Percentiles rank a stretch among this genome's conserved stretches.
Conservation (phyloP, 2,113 vertebrate genomes). For the Mesoclemmys tuberculata region DNA sequence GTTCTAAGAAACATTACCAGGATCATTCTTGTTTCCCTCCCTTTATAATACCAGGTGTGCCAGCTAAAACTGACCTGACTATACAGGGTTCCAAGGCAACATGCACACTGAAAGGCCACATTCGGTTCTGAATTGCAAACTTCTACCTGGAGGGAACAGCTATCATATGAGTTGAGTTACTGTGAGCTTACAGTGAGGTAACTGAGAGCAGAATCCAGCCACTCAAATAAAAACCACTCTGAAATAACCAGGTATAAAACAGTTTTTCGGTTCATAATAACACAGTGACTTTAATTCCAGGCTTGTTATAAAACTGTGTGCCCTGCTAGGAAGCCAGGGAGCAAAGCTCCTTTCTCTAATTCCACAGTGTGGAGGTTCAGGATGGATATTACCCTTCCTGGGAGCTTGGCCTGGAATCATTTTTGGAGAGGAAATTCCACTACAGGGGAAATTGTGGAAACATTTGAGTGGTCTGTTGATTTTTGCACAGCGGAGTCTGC, state of each 20-base stretch:
- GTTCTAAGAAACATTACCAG: not conserved
- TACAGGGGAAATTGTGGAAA: not conserved
- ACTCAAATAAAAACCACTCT: not conserved
- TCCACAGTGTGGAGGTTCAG: not conserved
- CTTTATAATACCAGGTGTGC: not conserved
- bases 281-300: not conserved
- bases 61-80: not conserved
- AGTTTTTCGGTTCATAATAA: not conserved
- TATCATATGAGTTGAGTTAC: not conserved
- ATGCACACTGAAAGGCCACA: not conserved
- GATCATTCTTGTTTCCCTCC: not conserved
- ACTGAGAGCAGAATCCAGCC: not conserved
- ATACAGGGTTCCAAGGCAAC: not conserved
- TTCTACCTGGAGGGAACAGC: not conserved
- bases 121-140: not conserved
- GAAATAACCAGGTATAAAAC: not conserved
- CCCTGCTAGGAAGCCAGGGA: not conserved
- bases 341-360: not conserved
- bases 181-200: not conserved
- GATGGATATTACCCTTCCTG: not conserved
- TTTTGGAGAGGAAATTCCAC: not conserved
- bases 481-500: not conserved
- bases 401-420: not conserved
- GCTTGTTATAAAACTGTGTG: not conserved
- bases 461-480: not conserved